Base-by-base conservation (phyloP, 2,888 invertebrate species). In the Erannis defoliaria region DNA sequence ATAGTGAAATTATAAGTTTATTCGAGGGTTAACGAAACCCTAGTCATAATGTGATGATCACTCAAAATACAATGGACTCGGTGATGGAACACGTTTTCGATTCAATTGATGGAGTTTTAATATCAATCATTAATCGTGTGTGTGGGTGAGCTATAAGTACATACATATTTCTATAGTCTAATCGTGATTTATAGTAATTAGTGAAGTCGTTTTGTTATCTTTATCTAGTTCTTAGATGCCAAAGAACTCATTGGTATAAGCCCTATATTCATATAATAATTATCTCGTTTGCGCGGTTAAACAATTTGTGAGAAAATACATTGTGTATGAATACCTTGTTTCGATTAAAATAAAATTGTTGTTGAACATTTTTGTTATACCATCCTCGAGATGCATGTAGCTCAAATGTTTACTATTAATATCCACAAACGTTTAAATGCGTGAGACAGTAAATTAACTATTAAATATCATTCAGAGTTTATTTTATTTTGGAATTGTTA, bases 41-140 rank as follows among this genome's bases (percentile, higher is more conserved):
- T 43, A 53, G 54, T 46, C 42, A 56, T 64, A 63, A 65, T 38
- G 45, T 37, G 46, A 51, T 61, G 55, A 58, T 43, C 62, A 51
- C 62, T 70, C 51, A 33, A 29, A 45, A 67, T 71, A 67, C 55
- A 76, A 71, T 72, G 56, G 60, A 73, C 51, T 62, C 64, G 33
- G 55, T 72, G 75, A 77, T 74, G 64, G 71, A 55, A 70, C 63
- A 76, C 74, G 68, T 75, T 77, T 72, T 64, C 45, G 51, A 62
- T 69, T 71, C 55, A 61, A 68, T 71, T 48, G 46, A 60, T 70
- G 59, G 29, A 12, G 12, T 64, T 68, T 66, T 64, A 60, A 68
- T 67, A 70, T 66, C 55, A 59, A 69, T 55, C 66, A n/a, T n/a
- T n/a, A n/a, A n/a, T n/a, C n/a, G n/a, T n/a, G 64, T 56, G 64